These are phyloP conservation scores for Melanotaenia trifasciata DNA, from an alignment of 2,797 vertebrate species.

Conservation along the genomic window DNA sequence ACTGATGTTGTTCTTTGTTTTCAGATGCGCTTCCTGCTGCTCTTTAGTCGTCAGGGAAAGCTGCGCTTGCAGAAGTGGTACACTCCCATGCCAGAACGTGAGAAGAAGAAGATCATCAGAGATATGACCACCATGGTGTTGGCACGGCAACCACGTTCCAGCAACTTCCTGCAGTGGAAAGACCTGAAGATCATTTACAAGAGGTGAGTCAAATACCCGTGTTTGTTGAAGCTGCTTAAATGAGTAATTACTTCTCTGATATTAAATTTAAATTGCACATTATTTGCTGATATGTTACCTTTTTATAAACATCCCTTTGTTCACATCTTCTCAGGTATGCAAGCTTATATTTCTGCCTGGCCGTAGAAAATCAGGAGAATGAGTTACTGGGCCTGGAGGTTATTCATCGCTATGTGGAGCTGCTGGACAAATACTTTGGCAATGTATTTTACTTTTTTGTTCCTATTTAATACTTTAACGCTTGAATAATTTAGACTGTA, in stretches of 20 bases:
- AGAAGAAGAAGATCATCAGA: slow-evolving; percentile 94
- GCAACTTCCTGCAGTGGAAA: slow-evolving; percentile 97
- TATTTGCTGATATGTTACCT: background rate
- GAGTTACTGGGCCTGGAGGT: slow-evolving; percentile 95
- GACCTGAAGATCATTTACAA: slow-evolving; percentile 98
- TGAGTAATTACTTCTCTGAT: background rate
- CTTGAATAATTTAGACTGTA: background rate
- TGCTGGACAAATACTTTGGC: slow-evolving; percentile 99
- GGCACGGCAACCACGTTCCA: slow-evolving; percentile 89
- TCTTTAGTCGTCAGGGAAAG: slow-evolving; percentile 98
- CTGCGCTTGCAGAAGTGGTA: slow-evolving; percentile 98
- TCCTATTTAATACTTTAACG: slow-evolving; percentile 5
- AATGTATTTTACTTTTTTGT: slow-evolving; percentile 83
- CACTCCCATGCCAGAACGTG: slow-evolving; percentile 89
- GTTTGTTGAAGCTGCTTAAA: background rate
- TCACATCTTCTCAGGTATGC: slow-evolving; percentile 87
- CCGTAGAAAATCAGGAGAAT: slow-evolving; percentile 92
- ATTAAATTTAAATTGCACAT: background rate
- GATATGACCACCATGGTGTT: slow-evolving; percentile 94
- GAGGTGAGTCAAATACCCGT: slow-evolving; percentile 80
- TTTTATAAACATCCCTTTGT: background rate
- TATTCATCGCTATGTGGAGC: slow-evolving; percentile 96
- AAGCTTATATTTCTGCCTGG: slow-evolving; percentile 98
- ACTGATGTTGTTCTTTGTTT: slow-evolving; percentile 15
- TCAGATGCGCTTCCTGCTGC: slow-evolving; percentile 95